Conservation (phyloP, 92 coral and sea anemone genomes). For the Virgularia gustaviana region DNA sequence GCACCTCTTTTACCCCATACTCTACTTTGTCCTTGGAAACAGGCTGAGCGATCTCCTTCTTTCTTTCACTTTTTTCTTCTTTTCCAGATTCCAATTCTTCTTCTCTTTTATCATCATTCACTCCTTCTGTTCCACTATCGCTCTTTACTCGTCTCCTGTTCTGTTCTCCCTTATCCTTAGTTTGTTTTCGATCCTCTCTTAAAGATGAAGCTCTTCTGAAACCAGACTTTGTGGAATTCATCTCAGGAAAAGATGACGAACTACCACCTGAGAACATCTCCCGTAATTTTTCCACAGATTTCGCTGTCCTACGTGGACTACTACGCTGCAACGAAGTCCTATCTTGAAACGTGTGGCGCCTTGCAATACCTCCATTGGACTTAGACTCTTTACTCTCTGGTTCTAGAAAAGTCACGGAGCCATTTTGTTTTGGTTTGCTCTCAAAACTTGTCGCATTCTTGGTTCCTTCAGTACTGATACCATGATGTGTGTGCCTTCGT, state of each 20-base stretch:
- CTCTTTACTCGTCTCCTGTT: neutral
- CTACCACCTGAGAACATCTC: slow-evolving; percentile 22
- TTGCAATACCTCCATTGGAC: neutral
- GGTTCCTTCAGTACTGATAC: neutral
- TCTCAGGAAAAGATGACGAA: neutral
- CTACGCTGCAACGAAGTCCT: neutral
- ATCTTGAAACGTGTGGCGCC: slow-evolving; percentile 14
- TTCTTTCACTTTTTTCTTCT: slow-evolving; percentile 2
- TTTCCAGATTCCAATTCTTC: neutral
- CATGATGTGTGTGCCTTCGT: neutral
- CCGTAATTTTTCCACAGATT: neutral
- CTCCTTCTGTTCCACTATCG: neutral
- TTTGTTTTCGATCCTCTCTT: too few relatives aligned
- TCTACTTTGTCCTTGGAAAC: too few relatives aligned
- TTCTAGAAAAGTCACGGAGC: neutral
- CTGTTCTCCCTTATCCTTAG: neutral
- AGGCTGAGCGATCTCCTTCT: neutral
- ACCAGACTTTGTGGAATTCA: too few relatives aligned
- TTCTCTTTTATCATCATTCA: too few relatives aligned
- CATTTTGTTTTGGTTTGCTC: neutral
- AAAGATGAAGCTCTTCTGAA: too few relatives aligned
- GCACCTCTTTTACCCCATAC: neutral
- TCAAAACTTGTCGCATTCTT: neutral
- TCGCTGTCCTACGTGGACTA: neutral
- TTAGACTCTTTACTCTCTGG: neutral